Percentiles rank a stretch among this genome's conserved stretches.
Conservation (phyloP, 2,113 vertebrate genomes). For the Tretioscincus oriximinensis region DNA sequence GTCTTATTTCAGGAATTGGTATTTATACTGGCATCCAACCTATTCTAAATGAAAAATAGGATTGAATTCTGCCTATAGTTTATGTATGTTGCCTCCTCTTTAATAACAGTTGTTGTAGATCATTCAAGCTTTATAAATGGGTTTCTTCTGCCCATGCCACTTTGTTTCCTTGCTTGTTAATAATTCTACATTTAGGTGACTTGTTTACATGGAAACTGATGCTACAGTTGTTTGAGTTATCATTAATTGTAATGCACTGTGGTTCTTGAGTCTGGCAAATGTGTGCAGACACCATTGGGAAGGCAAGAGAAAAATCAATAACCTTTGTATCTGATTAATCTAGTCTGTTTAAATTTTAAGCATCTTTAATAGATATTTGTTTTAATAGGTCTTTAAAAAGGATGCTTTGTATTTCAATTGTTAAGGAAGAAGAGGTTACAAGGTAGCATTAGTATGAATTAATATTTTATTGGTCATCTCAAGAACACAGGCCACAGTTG, state of each 20-base stretch:
- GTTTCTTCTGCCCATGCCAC: neutral
- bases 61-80: neutral
- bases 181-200: constrained; percentile 4
- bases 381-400: constrained; percentile 30
- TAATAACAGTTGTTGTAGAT: neutral
- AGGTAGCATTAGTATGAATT: neutral
- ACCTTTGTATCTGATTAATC: constrained; percentile 40
- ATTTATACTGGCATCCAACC: neutral
- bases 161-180: neutral
- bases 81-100: neutral
- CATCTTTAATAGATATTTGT: constrained; percentile 34
- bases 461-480: constrained; percentile 6
- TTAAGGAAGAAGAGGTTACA: constrained; percentile 28
- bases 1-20: neutral
- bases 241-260: constrained; percentile 33
- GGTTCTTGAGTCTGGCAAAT: constrained; percentile 18
- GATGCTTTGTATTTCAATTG: constrained; percentile 39
- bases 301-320: constrained; percentile 47
- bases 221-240: constrained; percentile 28
- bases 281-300: constrained; percentile 20
- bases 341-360: constrained; percentile 48
- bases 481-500: neutral
- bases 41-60: neutral
- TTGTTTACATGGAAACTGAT: constrained; percentile 15
- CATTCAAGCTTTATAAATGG: neutral